These are phyloP conservation scores for Bombus superbus DNA, from an alignment of 1,140 invertebrate species.

Conservation along the genomic window DNA sequence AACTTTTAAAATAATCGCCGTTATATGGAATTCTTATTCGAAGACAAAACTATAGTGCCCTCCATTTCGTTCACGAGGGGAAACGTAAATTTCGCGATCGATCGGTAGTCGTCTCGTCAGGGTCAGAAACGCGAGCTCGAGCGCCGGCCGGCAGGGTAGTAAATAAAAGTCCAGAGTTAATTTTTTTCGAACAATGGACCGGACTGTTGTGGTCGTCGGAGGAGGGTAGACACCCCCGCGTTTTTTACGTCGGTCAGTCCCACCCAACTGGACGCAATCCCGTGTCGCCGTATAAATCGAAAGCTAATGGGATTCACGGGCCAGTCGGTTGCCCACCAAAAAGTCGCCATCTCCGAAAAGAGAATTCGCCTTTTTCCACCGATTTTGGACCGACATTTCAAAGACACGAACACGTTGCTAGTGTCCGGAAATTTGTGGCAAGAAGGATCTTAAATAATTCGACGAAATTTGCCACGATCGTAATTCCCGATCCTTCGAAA, in stretches of 20 bases:
- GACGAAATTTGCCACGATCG: not conserved
- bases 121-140: constrained; percentile 43
- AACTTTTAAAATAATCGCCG: not conserved
- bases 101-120: constrained; percentile 60
- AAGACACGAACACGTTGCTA: too few species aligned
- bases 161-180: constrained; percentile 71
- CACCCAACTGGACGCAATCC: constrained; percentile 58
- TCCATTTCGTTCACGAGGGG: constrained; percentile 29
- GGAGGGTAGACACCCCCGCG: constrained; percentile 56
- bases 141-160: constrained; percentile 47
- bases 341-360: not conserved
- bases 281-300: constrained; percentile 64
- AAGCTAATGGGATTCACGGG: constrained; percentile 59
- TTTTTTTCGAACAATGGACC: constrained; percentile 69
- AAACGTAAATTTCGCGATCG: constrained; percentile 49
- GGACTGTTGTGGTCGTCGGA: constrained; percentile 50
- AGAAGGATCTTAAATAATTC: not conserved
- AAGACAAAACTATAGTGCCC: not conserved
- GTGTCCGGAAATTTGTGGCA: not conserved
- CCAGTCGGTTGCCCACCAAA: not conserved
- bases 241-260: constrained; percentile 57
- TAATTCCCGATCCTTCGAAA: not conserved
- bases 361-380: not conserved
- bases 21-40: constrained; percentile 1
- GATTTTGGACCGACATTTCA: not conserved